Evolutionary conservation across 1,140 invertebrate species (phyloP).

Genomic region (Lineus longissimus): DNA sequence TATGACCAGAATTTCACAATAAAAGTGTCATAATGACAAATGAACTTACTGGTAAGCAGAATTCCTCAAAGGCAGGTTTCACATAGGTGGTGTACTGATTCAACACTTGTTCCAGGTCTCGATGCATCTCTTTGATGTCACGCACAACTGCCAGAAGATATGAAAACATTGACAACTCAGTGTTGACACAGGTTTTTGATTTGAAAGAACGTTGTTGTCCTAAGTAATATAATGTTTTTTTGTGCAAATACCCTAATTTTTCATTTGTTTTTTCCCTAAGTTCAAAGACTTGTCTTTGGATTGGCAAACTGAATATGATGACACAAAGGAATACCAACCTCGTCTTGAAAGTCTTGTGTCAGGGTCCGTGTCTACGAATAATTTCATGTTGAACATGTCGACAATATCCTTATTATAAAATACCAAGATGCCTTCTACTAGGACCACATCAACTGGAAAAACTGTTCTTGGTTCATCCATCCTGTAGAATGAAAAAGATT

Average conservation of each 20-base stretch:
- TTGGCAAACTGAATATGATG: too few relatives aligned
- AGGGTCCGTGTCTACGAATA: constrained; percentile 98
- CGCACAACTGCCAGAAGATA: constrained; percentile 70
- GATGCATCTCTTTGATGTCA: constrained; percentile 88
- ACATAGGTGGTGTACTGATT: constrained; percentile 96
- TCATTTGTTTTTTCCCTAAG: too few relatives aligned
- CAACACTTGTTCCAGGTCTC: constrained; percentile 90
- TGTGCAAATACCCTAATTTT: too few relatives aligned
- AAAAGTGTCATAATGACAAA: too few relatives aligned
- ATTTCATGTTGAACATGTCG: constrained; percentile 96
- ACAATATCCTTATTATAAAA: constrained; percentile 95
- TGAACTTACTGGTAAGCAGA: constrained; percentile 84
- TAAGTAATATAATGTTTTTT: too few relatives aligned
- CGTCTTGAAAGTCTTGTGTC: constrained; percentile 91
- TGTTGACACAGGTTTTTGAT: neutral
- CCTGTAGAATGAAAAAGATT: constrained; percentile 57
- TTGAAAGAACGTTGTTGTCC: too few relatives aligned
- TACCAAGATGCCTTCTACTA: constrained; percentile 96
- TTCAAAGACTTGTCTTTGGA: too few relatives aligned
- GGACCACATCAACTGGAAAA: constrained; percentile 92
- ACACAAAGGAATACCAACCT: constrained; percentile 61
- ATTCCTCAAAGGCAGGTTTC: constrained; percentile 98
- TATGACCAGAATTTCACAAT: too few relatives aligned
- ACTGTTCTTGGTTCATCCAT: constrained; percentile 71
- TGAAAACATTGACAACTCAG: too few relatives aligned